These are phyloP conservation scores for Drosophila kohkoa DNA, from an alignment of 1,140 invertebrate genomes.

Conservation along the genomic window DNA sequence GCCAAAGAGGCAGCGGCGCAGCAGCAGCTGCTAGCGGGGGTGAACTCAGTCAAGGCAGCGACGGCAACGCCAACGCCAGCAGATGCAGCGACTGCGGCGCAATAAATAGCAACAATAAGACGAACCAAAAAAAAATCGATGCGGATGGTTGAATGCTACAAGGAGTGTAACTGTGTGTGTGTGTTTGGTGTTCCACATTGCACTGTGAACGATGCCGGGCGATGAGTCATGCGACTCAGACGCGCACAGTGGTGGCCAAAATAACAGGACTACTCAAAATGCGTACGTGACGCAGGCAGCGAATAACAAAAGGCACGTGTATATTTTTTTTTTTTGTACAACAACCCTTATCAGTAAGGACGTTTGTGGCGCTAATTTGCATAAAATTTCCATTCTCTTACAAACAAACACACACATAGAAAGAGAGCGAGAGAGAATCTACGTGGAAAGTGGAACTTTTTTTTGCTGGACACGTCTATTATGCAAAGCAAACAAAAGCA, in stretches of 20 bases:
- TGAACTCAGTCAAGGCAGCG: slow-evolving; percentile 43
- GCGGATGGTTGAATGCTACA: slow-evolving; percentile 70
- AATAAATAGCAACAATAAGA: slow-evolving; percentile 81
- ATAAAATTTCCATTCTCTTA: slow-evolving; percentile 62
- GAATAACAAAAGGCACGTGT: slow-evolving; percentile 22
- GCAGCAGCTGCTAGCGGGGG: slow-evolving; percentile 40
- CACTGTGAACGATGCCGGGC: slow-evolving; percentile 61
- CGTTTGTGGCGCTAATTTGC: slow-evolving; percentile 68
- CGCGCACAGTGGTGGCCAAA: slow-evolving; percentile 66
- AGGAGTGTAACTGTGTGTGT: slow-evolving; percentile 53
- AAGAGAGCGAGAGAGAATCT: background rate
- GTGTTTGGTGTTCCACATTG: slow-evolving; percentile 71
- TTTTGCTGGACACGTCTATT: slow-evolving; percentile 39
- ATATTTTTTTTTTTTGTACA: background rate
- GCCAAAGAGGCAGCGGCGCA: slow-evolving; percentile 50
- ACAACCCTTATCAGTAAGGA: slow-evolving; percentile 79
- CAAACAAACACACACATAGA: background rate
- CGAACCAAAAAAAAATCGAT: slow-evolving; percentile 69
- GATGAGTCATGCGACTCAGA: slow-evolving; percentile 64
- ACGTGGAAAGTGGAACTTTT: slow-evolving; percentile 29
- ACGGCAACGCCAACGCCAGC: slow-evolving; percentile 38
- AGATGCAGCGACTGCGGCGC: slow-evolving; percentile 40
- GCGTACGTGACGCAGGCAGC: slow-evolving; percentile 42
- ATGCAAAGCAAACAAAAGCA: slow-evolving; percentile 54
- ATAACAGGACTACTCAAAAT: slow-evolving; percentile 26